These are phyloP conservation scores for Streblospio benedicti DNA, from an alignment of 1,140 invertebrate genomes.

Conservation along the genomic window DNA sequence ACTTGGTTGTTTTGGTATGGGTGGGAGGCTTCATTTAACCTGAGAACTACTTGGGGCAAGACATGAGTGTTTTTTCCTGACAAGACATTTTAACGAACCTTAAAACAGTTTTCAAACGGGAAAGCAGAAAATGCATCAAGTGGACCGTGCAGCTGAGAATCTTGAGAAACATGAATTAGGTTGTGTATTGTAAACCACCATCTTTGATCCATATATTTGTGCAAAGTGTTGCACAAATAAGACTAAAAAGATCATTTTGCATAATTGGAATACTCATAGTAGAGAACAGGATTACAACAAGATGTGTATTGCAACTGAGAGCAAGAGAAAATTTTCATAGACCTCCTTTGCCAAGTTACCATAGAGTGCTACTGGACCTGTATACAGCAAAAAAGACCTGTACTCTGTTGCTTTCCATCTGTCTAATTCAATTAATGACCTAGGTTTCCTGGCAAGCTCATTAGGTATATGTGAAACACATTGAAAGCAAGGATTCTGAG, in stretches of 20 bases:
- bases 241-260: background rate
- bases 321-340: conserved; percentile 38
- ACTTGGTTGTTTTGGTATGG: too few relatives aligned
- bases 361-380: conserved; percentile 37
- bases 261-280: background rate
- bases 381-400: conserved; percentile 46
- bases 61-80: conserved; percentile 19
- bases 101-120: conserved; percentile 35
- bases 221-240: background rate
- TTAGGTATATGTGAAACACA: conserved; percentile 22
- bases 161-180: background rate
- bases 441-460: conserved; percentile 43
- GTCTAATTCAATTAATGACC: conserved; percentile 34
- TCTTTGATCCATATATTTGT: background rate
- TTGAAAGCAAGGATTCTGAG: background rate
- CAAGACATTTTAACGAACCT: background rate
- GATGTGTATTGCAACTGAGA: conserved; percentile 15
- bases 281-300: background rate
- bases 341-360: conserved; percentile 24
- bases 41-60: conserved; percentile 29
- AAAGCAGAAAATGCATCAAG: conserved; percentile 36
- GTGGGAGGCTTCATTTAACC: too few relatives aligned
- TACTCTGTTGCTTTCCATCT: conserved; percentile 49
- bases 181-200: background rate
- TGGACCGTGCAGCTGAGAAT: conserved; percentile 30